Evolutionary conservation across 1,140 invertebrate species (phyloP).

Genomic region (Ostrea edulis): DNA sequence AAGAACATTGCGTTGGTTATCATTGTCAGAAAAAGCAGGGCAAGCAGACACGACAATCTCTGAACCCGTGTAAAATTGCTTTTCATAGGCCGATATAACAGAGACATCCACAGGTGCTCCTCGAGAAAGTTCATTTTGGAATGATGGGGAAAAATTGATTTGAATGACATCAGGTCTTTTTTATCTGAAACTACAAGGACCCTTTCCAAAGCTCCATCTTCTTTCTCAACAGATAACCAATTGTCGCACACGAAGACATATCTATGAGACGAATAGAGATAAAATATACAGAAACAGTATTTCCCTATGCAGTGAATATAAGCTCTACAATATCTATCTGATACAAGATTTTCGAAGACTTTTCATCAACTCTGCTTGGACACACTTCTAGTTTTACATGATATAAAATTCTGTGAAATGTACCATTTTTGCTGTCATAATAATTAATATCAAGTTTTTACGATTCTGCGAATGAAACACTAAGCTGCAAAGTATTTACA

Average conservation of each 20-base stretch:
- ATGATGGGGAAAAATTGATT: constrained; percentile 77
- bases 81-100: constrained; percentile 78
- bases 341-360: too few relatives aligned
- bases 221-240: constrained; percentile 76
- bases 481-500: too few relatives aligned
- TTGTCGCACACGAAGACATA: constrained; percentile 74
- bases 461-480: too few relatives aligned
- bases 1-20: constrained; percentile 79
- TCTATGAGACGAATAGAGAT: constrained; percentile 54
- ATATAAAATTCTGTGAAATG: too few relatives aligned
- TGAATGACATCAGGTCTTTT: constrained; percentile 72
- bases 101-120: constrained; percentile 80
- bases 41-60: constrained; percentile 78
- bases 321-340: neutral
- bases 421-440: too few relatives aligned
- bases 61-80: constrained; percentile 80
- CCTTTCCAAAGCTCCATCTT: constrained; percentile 73
- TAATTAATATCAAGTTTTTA: too few relatives aligned
- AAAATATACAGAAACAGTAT: neutral
- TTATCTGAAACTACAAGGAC: constrained; percentile 69
- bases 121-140: constrained; percentile 77
- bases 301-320: neutral
- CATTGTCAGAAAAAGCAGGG: constrained; percentile 80
- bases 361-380: too few relatives aligned
- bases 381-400: too few relatives aligned